Percentiles rank a stretch among this genome's conserved stretches.
phyloP scores from a whole-genome alignment of 2,113 vertebrate species.

The Dasyurus viverrinus region DNA sequence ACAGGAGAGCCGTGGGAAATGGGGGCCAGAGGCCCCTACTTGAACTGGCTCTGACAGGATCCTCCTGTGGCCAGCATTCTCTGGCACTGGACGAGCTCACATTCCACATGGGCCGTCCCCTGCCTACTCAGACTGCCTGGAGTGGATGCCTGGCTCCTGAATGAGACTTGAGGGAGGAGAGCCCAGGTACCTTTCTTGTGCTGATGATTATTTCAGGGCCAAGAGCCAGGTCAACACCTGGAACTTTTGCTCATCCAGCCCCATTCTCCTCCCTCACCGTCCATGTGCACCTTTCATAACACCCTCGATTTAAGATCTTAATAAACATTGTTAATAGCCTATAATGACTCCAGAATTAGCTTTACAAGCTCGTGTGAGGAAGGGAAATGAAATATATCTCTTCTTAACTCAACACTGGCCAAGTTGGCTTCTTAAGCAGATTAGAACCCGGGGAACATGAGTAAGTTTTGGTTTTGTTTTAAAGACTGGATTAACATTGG shows the following conservation, averaged over 20 bases:
- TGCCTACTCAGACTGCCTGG: neutral
- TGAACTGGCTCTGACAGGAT: no score
- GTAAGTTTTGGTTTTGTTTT: neutral
- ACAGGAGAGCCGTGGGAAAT: neutral
- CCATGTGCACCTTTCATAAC: neutral
- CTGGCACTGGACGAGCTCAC: neutral
- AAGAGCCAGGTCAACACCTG: neutral
- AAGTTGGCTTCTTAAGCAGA: neutral
- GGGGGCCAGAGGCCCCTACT: neutral
- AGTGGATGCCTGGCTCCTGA: neutral
- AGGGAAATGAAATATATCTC: neutral
- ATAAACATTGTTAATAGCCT: constrained; percentile 27
- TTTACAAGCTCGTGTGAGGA: constrained; percentile 16
- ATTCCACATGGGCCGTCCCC: neutral
- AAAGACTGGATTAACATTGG: neutral
- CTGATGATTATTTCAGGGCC: neutral
- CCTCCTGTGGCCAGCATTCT: neutral
- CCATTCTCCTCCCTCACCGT: neutral
- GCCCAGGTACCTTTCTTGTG: neutral
- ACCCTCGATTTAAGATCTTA: neutral
- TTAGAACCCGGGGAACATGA: neutral
- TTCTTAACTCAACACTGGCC: neutral
- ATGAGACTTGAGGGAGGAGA: neutral
- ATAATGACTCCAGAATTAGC: constrained; percentile 29
- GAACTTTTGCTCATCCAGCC: no score